Conservation (phyloP, 2,113 vertebrate species). For the Catagonus wagneri region DNA sequence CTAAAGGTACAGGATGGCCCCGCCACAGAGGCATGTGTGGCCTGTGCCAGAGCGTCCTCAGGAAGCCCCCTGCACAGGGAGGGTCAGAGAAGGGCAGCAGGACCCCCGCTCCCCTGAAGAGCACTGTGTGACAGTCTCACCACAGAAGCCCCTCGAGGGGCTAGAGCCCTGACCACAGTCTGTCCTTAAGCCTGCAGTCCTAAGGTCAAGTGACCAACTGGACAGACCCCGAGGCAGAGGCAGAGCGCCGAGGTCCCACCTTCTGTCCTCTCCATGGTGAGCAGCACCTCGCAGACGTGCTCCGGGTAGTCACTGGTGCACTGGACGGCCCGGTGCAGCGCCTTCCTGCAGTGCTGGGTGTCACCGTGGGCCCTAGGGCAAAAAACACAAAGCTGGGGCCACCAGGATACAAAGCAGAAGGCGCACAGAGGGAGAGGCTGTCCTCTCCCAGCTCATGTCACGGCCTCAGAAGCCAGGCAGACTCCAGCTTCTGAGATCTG, state of each 20-base stretch:
- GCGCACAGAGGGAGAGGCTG: fast-evolving
- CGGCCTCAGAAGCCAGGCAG: fast-evolving
- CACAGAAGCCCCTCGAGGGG: neutral
- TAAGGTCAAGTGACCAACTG: no score
- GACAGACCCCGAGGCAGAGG: neutral
- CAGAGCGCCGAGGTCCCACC: constrained; percentile 83
- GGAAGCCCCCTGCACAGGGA: neutral
- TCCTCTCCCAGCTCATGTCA: neutral
- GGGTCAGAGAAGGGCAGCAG: fast-evolving
- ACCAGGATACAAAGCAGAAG: neutral
- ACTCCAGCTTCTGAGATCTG: neutral
- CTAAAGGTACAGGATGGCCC: no score
- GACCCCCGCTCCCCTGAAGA: neutral
- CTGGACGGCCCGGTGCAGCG: constrained; percentile 96
- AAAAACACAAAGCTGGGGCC: neutral
- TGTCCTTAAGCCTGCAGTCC: neutral
- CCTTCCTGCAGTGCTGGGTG: constrained; percentile 94
- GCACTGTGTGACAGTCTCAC: neutral
- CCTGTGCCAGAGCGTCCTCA: fast-evolving
- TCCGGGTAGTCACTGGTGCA: constrained; percentile 98
- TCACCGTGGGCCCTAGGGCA: constrained; percentile 93
- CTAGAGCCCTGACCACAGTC: fast-evolving
- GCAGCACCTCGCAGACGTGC: constrained; percentile 97
- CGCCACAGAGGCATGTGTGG: neutral
- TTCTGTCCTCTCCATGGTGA: constrained; percentile 96